A percentile compares a stretch with the other conserved stretches of the same genome.
These are phyloP conservation scores for Protophormia terraenovae DNA, from an alignment of 2,888 invertebrate species.

Conservation along the genomic window DNA sequence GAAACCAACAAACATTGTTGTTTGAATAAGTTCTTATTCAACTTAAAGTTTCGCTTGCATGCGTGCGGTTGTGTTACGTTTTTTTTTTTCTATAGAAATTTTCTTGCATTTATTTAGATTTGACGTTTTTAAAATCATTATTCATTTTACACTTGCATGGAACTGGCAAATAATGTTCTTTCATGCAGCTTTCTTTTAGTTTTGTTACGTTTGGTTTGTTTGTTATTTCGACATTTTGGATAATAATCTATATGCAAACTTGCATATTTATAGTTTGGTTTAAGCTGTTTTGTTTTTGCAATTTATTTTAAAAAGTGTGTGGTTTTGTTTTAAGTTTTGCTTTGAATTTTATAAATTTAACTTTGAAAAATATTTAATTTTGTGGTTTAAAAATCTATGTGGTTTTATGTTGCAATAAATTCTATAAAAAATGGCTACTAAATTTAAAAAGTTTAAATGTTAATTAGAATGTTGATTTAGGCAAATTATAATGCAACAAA, in stretches of 20 bases:
- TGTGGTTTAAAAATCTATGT: too few relatives aligned
- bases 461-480: too few relatives aligned
- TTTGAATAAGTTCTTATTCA: slow-evolving; percentile 34
- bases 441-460: too few relatives aligned
- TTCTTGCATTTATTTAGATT: slow-evolving; percentile 56
- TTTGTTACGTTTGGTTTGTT: slow-evolving; percentile 30
- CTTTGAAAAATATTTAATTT: slow-evolving; percentile 12
- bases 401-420: too few relatives aligned
- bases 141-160: slow-evolving; percentile 52
- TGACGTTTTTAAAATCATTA: slow-evolving; percentile 58
- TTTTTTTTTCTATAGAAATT: slow-evolving; percentile 37
- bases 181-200: slow-evolving; percentile 3
- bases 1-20: slow-evolving; percentile 29
- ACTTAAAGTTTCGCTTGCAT: slow-evolving; percentile 66
- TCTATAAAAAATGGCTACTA: neutral
- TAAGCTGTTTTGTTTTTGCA: neutral
- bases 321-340: slow-evolving; percentile 30
- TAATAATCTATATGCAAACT: slow-evolving; percentile 16
- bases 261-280: slow-evolving; percentile 3
- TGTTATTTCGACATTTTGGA: neutral
- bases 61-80: slow-evolving; percentile 54
- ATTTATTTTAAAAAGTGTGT: neutral
- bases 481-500: too few relatives aligned
- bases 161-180: slow-evolving; percentile 21
- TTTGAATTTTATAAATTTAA: neutral